phyloP scores from a whole-genome alignment of 2,797 vertebrate genomes.

The Lophius americanus region DNA sequence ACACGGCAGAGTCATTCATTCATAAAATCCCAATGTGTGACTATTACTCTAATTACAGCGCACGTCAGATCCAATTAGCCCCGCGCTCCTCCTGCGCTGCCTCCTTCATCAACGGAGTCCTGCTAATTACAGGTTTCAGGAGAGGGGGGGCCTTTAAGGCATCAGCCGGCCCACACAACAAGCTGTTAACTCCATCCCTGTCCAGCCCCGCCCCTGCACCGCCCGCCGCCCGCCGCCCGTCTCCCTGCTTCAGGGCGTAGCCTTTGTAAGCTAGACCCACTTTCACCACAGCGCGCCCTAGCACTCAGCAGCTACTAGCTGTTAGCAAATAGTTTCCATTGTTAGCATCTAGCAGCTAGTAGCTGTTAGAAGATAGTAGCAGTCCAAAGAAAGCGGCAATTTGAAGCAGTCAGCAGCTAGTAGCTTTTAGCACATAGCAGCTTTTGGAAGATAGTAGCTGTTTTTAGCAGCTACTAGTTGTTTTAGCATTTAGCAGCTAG shows the following conservation, averaged over 20 bases:
- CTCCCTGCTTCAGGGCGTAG: slow-evolving; percentile 52
- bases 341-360: too few species aligned
- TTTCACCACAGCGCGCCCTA: slow-evolving; percentile 52
- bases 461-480: too few species aligned
- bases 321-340: too few species aligned
- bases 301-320: background rate
- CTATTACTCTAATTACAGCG: slow-evolving; percentile 91
- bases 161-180: slow-evolving; percentile 75
- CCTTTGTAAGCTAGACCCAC: slow-evolving; percentile 50
- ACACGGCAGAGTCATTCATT: slow-evolving; percentile 90
- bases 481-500: too few species aligned
- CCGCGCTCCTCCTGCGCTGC: slow-evolving; percentile 79
- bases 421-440: too few species aligned
- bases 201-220: slow-evolving; percentile 40
- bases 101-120: slow-evolving; percentile 86
- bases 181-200: slow-evolving; percentile 75
- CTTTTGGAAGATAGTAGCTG: too few species aligned
- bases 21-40: slow-evolving; percentile 90
- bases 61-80: slow-evolving; percentile 86
- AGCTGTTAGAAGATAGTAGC: too few species aligned
- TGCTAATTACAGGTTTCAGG: slow-evolving; percentile 84
- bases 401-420: too few species aligned
- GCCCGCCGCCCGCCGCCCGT: slow-evolving; percentile 28
- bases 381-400: too few species aligned
- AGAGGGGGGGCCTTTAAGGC: slow-evolving; percentile 64